A percentile compares a stretch with the other conserved stretches of the same genome.
These are phyloP conservation scores for Halocynthia roretzi DNA, from an alignment of 23 tunicate species.

Conservation along the genomic window DNA sequence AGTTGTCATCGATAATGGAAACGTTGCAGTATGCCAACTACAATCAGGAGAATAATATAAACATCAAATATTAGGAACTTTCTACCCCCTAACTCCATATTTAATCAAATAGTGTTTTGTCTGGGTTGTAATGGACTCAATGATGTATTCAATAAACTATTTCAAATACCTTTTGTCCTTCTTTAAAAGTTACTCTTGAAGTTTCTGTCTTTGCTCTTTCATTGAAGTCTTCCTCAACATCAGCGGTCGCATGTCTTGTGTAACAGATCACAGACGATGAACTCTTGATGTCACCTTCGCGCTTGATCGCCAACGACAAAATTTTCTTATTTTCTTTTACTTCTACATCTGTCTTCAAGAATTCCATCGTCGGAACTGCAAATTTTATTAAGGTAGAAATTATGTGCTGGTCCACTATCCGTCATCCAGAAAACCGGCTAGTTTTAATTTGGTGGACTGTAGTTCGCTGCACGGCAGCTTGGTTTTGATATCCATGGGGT, in stretches of 20 bases:
- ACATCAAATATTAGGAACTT: background rate
- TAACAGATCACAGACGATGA: constrained; percentile 90
- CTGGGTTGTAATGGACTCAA: too few relatives aligned
- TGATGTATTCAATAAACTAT: too few relatives aligned
- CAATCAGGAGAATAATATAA: background rate
- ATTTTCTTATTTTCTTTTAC: constrained; percentile 71
- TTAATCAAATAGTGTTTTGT: too few relatives aligned
- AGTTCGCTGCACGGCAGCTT: too few relatives aligned
- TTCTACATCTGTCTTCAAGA: constrained; percentile 40
- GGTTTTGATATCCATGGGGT: too few relatives aligned
- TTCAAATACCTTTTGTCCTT: constrained; percentile 69
- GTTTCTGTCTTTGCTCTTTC: constrained; percentile 82
- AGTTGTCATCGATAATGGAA: constrained; percentile 63
- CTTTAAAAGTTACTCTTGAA: constrained; percentile 58
- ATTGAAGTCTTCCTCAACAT: constrained; percentile 75
- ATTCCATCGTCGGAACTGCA: constrained; percentile 84
- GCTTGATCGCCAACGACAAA: constrained; percentile 57
- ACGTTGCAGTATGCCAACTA: constrained; percentile 81
- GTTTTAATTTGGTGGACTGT: too few relatives aligned
- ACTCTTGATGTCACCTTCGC: constrained; percentile 84
- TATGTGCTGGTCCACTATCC: too few relatives aligned
- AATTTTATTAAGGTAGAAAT: background rate
- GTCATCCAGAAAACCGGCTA: too few relatives aligned
- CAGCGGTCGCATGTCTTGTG: constrained; percentile 80
- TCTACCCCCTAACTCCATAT: too few relatives aligned